Base-by-base conservation (phyloP, 1,140 invertebrate genomes). In the Zaprionus inermis region DNA sequence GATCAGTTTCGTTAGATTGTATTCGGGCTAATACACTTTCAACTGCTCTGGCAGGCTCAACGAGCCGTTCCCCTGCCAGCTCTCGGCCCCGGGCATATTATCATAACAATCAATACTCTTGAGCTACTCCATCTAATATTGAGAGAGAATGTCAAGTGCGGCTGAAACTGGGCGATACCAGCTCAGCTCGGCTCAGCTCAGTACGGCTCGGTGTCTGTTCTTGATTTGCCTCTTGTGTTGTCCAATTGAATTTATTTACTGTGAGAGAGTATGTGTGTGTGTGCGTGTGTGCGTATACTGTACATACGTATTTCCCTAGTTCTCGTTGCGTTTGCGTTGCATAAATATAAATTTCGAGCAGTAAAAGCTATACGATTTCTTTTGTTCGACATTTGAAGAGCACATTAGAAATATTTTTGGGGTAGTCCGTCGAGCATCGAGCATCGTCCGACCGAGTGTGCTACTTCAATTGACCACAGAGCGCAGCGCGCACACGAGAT, bases 151-250 rank as follows among this genome's bases (percentile, higher is more conserved):
- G 36, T 68, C 65, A 73, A 73, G 65, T 49, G 57, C 28, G 58
- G 36, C 51, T 16, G 38, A 44, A 16, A 22, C 52, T 66, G 63
- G 71, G 24, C 64, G 38, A 46, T 16, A 34, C 2, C 24, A 28
- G 10, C n/a, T 0, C 20, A 6, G 20, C 7, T 16, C 10, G 10
- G 59, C 58, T 28, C 24, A 28, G 24, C 5, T 28, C 24, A 28
- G 24, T 28, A 5, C 24, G 4, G 20, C 7, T 16, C 10, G 14
- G 59, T 63, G 44, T 70, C 72, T 75, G 72, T 57, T 70, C 54
- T 71, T 75, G 67, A 70, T 70, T 70, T 74, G 57, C 57, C 66
- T 74, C 67, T 70, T 60, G 54, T 69, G 57, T 60, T 55, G 38
- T 56, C 51, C 36, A 51, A 69, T 52, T 69, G 65, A 69, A 56